Evolutionary conservation across 2,113 vertebrate genomes (phyloP).

Genomic region (Pungitius pungitius): DNA sequence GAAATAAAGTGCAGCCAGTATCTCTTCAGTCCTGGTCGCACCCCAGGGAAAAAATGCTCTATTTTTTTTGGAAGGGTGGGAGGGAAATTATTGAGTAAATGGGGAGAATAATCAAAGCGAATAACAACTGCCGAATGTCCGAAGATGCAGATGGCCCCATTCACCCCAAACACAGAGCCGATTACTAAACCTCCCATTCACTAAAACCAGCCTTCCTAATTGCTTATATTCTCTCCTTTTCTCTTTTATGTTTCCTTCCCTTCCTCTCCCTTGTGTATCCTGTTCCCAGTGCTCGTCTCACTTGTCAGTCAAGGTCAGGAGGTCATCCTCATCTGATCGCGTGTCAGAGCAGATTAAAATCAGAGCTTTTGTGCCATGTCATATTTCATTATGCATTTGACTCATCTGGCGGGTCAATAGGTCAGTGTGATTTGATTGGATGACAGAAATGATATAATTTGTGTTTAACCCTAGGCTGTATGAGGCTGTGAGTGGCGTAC

Average conservation of each 20-base stretch:
- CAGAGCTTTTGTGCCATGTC: conserved; percentile 81
- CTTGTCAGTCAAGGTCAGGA: conserved; percentile 83
- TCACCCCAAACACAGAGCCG: conserved; percentile 47
- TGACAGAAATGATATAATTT: conserved; percentile 85
- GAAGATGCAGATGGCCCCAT: conserved; percentile 44
- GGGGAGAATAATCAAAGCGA: conserved; percentile 29
- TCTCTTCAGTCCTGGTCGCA: conserved; percentile 9
- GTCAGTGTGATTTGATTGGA: conserved; percentile 85
- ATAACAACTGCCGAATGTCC: conserved; percentile 26
- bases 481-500: conserved; percentile 72
- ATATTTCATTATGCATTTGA: conserved; percentile 88
- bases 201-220: conserved; percentile 57
- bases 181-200: conserved; percentile 62
- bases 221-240: conserved; percentile 34
- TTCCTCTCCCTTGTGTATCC: conserved; percentile 61
- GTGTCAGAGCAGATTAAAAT: conserved; percentile 86
- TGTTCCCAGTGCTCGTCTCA: conserved; percentile 80
- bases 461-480: conserved; percentile 81
- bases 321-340: conserved; percentile 83
- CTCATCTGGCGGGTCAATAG: conserved; percentile 82
- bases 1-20: conserved; percentile 43
- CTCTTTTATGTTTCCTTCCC: conserved; percentile 60
- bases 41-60: conserved; percentile 6
- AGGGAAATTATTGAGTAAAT: conserved; percentile 25
- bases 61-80: background rate